Base-by-base conservation (phyloP, 2,888 invertebrate genomes). In the Ichneumon xanthorius region DNA sequence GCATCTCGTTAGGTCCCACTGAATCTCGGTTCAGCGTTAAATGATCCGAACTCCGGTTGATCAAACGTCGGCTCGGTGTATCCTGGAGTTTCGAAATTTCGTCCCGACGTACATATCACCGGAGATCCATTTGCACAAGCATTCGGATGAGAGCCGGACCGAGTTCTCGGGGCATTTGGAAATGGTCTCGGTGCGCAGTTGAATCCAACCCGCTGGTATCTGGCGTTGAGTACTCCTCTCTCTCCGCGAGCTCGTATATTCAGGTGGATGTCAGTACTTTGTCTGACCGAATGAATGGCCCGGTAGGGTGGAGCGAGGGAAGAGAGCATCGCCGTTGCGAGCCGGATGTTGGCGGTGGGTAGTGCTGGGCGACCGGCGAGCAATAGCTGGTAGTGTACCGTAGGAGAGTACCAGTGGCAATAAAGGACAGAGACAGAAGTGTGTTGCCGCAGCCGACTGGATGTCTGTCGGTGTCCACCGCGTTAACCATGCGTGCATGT, bases 181-280 rank as follows among this genome's bases (percentile, higher is more conserved):
- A 61, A 22, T 61, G 6, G 45, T 48, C n/a, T 63, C 33, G 63
- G 33, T 63, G 14, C 30, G 63, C 63, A 6, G 63, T 16, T 63
- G 33, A 63, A 73, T 78, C 77, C 68, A 63, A 73, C 67, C 78
- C 75, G 53, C 68, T 71, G 80, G 75, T 76, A 50, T 79, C 71
- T 70, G 70, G 80, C 68, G 61, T 76, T 73, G 77, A 82, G 80
- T 82, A 65, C 30, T 61, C 61, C 22, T 61, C 61, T 61, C 73
- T 71, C 61, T 70, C 75, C 61, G 84, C 76, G 85, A 88, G 90
- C 88, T 90, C 90, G 90, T 92, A 91, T 90, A 92, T 92, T 91
- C 88, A 90, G 89, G 89, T 87, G 87, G 89, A 89, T 89, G 91
- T 92, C 92, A 89, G 91, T 92, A 92, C 91, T 92, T 92, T 91